Conservation (phyloP, 2,797 vertebrate species). For the Coregonus sp. region DNA sequence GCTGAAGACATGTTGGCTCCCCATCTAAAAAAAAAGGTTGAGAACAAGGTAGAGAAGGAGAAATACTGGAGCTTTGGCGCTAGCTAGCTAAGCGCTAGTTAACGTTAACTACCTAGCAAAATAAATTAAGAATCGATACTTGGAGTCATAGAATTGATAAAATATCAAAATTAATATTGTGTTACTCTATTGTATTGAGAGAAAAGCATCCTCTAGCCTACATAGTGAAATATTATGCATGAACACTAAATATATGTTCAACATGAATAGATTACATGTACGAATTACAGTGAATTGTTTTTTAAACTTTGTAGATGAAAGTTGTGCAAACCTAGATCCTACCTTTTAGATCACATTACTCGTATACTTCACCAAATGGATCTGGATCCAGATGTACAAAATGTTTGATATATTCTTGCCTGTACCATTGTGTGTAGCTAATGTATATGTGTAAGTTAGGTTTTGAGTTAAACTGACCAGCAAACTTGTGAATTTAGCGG, state of each 20-base stretch:
- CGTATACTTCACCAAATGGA: conserved; percentile 17
- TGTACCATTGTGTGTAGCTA: conserved; percentile 46
- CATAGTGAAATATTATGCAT: not conserved
- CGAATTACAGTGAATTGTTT: not conserved
- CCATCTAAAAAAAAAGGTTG: too few relatives aligned
- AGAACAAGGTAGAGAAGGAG: too few relatives aligned
- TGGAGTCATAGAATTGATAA: too few relatives aligned
- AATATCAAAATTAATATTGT: too few relatives aligned
- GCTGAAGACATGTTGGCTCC: too few relatives aligned
- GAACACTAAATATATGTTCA: not conserved
- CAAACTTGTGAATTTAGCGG: conserved; percentile 6
- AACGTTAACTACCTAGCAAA: too few relatives aligned
- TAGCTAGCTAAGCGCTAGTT: too few relatives aligned
- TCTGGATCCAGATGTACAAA: conserved; percentile 5
- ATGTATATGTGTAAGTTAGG: conserved; percentile 37
- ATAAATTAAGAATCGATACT: too few relatives aligned
- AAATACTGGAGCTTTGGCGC: too few relatives aligned
- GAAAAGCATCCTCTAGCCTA: not conserved
- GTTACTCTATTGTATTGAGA: too few relatives aligned
- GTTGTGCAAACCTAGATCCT: not conserved
- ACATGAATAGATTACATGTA: conserved; percentile 10
- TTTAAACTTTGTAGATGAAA: not conserved
- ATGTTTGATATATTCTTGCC: conserved; percentile 18
- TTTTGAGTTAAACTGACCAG: conserved; percentile 2
- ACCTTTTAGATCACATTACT: conserved; percentile 27